Conservation (phyloP, 2,113 vertebrate species). For the Eolophus roseicapilla region DNA sequence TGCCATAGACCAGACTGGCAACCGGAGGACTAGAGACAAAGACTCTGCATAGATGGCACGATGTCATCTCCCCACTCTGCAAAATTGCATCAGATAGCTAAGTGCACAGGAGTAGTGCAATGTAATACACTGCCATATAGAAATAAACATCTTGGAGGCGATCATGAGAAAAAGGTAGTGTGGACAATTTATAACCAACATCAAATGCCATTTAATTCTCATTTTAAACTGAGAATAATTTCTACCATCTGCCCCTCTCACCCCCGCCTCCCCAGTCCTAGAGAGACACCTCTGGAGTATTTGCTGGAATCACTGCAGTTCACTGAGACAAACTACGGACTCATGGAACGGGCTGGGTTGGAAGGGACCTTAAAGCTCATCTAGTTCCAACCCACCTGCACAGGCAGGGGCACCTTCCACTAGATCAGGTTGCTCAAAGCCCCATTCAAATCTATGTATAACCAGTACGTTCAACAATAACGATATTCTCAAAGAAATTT, state of each 20-base stretch:
- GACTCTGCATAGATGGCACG: not conserved
- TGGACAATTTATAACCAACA: not conserved
- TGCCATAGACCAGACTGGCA: not conserved
- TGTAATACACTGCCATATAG: not conserved
- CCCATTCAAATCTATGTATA: not conserved
- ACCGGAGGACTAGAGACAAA: not conserved
- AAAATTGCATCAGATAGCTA: not conserved
- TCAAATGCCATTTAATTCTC: not conserved
- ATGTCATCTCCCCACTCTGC: not conserved
- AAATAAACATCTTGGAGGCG: not conserved
- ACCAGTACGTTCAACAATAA: not conserved
- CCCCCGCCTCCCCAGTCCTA: not conserved
- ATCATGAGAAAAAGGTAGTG: not conserved
- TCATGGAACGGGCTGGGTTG: not conserved
- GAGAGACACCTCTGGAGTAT: not conserved
- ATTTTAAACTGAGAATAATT: not conserved
- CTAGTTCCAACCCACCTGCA: not conserved
- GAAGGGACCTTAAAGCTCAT: not conserved
- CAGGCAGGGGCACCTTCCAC: not conserved
- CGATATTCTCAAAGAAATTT: not conserved
- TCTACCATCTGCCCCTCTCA: not conserved
- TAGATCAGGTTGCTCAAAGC: not conserved
- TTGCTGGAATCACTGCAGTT: not conserved
- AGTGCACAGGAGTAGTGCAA: not conserved
- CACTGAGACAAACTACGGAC: not conserved